Conservation (phyloP, 1,140 invertebrate species). For the Carposina sasakii region DNA sequence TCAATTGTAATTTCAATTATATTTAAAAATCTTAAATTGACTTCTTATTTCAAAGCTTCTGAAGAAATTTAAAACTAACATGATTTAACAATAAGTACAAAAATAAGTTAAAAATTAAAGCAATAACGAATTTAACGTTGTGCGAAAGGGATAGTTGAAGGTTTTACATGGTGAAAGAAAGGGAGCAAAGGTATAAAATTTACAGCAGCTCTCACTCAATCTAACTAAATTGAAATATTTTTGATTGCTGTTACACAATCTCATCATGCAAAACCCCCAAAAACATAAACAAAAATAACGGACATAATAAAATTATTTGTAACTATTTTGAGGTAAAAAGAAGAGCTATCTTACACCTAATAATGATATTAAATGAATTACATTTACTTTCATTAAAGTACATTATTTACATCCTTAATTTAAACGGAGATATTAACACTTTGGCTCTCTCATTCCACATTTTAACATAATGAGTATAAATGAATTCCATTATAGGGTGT, state of each 20-base stretch:
- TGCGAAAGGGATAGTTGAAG: conserved; percentile 46
- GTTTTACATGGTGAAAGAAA: too few relatives aligned
- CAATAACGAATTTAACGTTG: conserved; percentile 38
- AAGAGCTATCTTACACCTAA: conserved; percentile 37
- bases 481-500: too few relatives aligned
- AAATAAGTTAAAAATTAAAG: conserved; percentile 58
- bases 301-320: conserved; percentile 17
- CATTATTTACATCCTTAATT: conserved; percentile 60
- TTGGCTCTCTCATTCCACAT: conserved; percentile 56
- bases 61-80: conserved; percentile 33
- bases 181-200: too few relatives aligned
- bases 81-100: conserved; percentile 37
- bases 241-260: too few relatives aligned
- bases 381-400: conserved; percentile 50
- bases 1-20: conserved; percentile 67
- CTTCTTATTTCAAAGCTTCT: conserved; percentile 29
- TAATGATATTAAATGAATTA: conserved; percentile 56
- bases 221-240: too few relatives aligned
- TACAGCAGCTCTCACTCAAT: too few relatives aligned
- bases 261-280: too few relatives aligned
- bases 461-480: conserved; percentile 65
- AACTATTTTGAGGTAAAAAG: conserved; percentile 55
- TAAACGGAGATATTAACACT: conserved; percentile 54
- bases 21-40: conserved; percentile 42
- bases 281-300: too few relatives aligned